A percentile compares a stretch with the other conserved stretches of the same genome.
phyloP scores from a whole-genome alignment of 2,797 vertebrate genomes.

The Ctenosaura bakeri region DNA sequence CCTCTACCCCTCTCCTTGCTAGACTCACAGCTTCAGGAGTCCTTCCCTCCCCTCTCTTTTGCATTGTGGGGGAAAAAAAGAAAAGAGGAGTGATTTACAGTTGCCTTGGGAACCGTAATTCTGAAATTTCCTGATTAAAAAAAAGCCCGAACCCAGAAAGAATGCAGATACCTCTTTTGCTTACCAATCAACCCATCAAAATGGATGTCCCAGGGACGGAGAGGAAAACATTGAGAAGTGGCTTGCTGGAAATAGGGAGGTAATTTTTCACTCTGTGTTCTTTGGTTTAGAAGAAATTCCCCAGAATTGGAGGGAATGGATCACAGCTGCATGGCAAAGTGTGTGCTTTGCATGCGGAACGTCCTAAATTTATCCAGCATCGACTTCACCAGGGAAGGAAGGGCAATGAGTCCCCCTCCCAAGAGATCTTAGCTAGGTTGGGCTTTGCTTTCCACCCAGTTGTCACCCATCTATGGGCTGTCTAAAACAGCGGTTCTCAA shows the following conservation, averaged over 20 bases:
- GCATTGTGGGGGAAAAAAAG: constrained; percentile 22
- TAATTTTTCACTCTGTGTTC: constrained; percentile 46
- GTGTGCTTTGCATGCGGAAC: background rate
- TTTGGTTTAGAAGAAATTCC: background rate
- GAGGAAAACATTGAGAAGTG: constrained; percentile 53
- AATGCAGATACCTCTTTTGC: constrained; percentile 48
- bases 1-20: background rate
- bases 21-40: constrained; percentile 32
- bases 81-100: constrained; percentile 57
- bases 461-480: too few relatives aligned
- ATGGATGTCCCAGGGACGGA: constrained; percentile 56
- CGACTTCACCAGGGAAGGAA: too few relatives aligned
- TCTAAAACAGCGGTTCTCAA: too few relatives aligned
- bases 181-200: constrained; percentile 62
- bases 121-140: constrained; percentile 54
- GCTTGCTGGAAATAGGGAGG: background rate
- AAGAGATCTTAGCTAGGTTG: too few relatives aligned
- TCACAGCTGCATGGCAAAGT: constrained; percentile 2
- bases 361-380: background rate
- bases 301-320: background rate
- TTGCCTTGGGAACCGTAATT: constrained; percentile 72
- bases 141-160: constrained; percentile 47
- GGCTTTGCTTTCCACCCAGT: too few relatives aligned
- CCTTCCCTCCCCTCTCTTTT: constrained; percentile 54
- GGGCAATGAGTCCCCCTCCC: too few relatives aligned